phyloP scores from a whole-genome alignment of 2,113 vertebrate species.

The Rhodinocichla rosea region DNA sequence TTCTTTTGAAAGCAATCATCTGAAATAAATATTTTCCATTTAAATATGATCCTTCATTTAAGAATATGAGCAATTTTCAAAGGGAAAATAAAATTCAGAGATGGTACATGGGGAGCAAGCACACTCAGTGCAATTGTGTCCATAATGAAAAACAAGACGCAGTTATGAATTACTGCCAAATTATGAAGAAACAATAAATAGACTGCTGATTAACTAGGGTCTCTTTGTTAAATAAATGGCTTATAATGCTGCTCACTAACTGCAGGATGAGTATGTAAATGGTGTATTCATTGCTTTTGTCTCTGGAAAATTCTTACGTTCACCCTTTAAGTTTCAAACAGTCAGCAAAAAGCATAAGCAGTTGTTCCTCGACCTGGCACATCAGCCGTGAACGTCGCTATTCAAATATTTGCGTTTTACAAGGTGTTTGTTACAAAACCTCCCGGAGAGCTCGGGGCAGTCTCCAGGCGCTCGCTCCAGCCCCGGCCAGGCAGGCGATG shows the following conservation, averaged over 20 bases:
- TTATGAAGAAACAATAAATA: slow-evolving; percentile 8
- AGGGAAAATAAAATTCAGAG: slow-evolving; percentile 3
- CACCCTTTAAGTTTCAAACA: not conserved
- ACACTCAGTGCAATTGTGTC: not conserved
- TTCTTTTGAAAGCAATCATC: not conserved
- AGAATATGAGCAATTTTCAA: not conserved
- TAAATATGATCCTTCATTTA: not conserved
- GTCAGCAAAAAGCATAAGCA: not conserved
- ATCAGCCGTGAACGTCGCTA: not conserved
- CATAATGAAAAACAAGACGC: not conserved
- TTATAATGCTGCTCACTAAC: not conserved
- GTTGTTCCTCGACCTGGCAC: not conserved
- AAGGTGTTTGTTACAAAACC: slow-evolving; percentile 13
- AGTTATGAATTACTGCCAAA: not conserved
- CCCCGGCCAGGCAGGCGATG: not conserved
- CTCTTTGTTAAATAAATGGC: not conserved
- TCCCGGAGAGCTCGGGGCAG: not conserved
- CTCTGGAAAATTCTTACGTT: not conserved
- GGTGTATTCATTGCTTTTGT: not conserved
- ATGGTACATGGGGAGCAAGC: not conserved
- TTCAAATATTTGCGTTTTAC: slow-evolving; percentile 30
- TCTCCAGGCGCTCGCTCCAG: not conserved
- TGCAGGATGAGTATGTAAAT: not conserved
- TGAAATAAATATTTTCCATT: slow-evolving; percentile 3
- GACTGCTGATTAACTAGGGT: not conserved